A percentile compares a stretch with the other conserved stretches of the same genome.
These are phyloP conservation scores for Porites cylindrica DNA, from an alignment of 92 coral and sea anemone species.

Conservation along the genomic window DNA sequence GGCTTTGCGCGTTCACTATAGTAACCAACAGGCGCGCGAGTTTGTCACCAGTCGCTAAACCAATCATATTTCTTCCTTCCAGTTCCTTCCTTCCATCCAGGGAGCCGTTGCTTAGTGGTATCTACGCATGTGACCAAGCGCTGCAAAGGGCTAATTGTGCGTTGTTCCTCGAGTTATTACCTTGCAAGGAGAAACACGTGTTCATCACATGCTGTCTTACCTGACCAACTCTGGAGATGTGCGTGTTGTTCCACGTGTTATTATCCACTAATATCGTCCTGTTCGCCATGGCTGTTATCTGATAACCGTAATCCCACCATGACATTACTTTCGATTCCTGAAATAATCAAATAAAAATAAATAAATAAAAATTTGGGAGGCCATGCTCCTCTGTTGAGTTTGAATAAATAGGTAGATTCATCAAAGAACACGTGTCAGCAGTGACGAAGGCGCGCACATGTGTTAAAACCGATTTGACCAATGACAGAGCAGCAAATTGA, in stretches of 20 bases:
- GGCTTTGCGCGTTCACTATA: too few species aligned
- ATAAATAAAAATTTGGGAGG: background rate
- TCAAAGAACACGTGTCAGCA: too few species aligned
- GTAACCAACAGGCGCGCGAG: too few species aligned
- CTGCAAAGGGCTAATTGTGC: background rate
- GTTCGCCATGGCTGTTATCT: constrained; percentile 99
- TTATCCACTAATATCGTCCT: constrained; percentile 96
- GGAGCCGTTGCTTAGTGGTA: too few species aligned
- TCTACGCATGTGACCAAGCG: background rate
- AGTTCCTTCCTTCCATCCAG: too few species aligned
- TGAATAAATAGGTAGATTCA: too few species aligned
- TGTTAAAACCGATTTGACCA: too few species aligned
- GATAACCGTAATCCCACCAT: constrained; percentile 99
- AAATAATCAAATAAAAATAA: background rate
- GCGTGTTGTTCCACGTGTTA: constrained; percentile 99
- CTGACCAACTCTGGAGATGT: constrained; percentile 99
- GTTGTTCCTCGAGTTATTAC: background rate
- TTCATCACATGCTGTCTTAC: constrained; percentile 41
- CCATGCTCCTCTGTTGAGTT: too few species aligned
- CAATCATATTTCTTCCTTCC: too few species aligned
- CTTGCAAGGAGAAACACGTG: background rate
- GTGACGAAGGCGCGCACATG: too few species aligned
- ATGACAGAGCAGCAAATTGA: too few species aligned
- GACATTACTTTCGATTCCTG: constrained; percentile 97
- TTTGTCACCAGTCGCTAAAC: too few species aligned